phyloP scores from a whole-genome alignment of 2,888 invertebrate genomes.

The Drosophila villosipedis region DNA sequence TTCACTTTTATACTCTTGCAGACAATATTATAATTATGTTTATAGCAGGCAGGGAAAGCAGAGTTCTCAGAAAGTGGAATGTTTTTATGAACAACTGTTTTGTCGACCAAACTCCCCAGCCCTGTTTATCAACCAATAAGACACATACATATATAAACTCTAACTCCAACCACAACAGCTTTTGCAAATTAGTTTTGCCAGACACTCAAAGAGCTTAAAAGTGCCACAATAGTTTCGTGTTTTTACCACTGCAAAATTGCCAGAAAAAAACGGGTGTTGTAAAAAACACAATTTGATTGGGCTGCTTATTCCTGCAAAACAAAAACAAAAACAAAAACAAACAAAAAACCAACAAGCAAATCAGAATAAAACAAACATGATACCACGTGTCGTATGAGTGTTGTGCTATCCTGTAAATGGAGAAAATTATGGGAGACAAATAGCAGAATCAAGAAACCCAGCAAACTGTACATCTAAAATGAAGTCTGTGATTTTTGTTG shows the following conservation, averaged over 20 bases:
- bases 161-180: constrained; percentile 27
- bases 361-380: not conserved
- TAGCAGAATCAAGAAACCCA: not conserved
- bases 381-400: constrained; percentile 26
- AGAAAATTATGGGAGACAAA: not conserved
- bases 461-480: not conserved
- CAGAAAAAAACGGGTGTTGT: constrained; percentile 30
- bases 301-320: constrained; percentile 34
- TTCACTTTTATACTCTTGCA: not conserved
- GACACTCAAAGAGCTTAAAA: constrained; percentile 24
- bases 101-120: not conserved
- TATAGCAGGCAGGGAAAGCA: not conserved
- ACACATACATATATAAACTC: not conserved
- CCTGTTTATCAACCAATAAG: not conserved
- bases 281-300: constrained; percentile 41
- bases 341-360: not conserved
- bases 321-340: not conserved
- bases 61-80: not conserved
- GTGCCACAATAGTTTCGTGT: constrained; percentile 41
- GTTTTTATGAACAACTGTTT: not conserved
- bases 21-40: not conserved
- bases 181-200: constrained; percentile 22
- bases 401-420: constrained; percentile 15
- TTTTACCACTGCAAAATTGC: constrained; percentile 42
- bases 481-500: not conserved